These are phyloP conservation scores for Mayetiola destructor DNA, from an alignment of 2,888 invertebrate genomes.

Conservation along the genomic window DNA sequence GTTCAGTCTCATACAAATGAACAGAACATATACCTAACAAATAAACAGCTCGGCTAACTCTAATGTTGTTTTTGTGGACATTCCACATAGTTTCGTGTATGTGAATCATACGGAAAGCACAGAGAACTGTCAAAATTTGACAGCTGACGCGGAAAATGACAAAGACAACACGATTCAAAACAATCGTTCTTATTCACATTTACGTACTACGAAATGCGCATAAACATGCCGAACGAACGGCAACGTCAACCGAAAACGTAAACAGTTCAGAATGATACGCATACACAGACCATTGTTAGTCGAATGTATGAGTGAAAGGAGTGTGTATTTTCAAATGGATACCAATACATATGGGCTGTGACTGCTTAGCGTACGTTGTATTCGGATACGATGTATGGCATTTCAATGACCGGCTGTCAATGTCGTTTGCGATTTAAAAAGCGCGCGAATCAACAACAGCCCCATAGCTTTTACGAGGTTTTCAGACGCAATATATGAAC, in stretches of 20 bases:
- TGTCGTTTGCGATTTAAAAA: not conserved
- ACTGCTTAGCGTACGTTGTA: not conserved
- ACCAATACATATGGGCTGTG: not conserved
- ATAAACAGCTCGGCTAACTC: not conserved
- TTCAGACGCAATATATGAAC: not conserved
- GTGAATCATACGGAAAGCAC: constrained; percentile 1
- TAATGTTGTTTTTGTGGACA: not conserved
- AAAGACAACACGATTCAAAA: not conserved
- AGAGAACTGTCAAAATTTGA: not conserved
- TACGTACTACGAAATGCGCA: too few relatives aligned
- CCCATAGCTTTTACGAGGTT: not conserved
- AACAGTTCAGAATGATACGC: not conserved
- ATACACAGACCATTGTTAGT: not conserved
- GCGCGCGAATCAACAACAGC: not conserved
- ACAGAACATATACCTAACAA: not conserved
- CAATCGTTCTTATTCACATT: not conserved
- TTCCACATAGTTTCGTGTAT: not conserved
- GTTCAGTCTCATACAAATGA: constrained; percentile 1
- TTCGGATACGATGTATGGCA: not conserved
- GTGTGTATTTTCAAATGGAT: too few relatives aligned
- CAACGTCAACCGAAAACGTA: not conserved
- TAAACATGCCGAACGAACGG: not conserved
- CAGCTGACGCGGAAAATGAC: not conserved
- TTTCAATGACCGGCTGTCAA: not conserved
- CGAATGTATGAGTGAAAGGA: too few relatives aligned